Evolutionary conservation across 2,113 vertebrate genomes (phyloP), one percentile per base, ranked within the genome.

Genomic region (Prochilodus magdalenae): DNA sequence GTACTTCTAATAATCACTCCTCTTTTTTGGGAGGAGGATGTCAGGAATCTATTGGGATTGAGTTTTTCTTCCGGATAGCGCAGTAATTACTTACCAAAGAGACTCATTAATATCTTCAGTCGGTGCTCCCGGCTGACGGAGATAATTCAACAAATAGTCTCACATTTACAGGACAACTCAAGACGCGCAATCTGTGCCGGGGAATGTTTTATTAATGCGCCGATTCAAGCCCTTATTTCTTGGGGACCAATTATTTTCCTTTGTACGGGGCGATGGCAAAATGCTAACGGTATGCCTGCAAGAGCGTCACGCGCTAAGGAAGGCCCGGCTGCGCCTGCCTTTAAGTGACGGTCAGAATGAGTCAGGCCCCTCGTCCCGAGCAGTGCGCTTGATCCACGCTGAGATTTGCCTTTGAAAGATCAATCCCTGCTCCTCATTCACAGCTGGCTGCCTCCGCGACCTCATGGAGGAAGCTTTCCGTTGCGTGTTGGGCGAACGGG

Each of bases 191-290:
- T 62, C 30, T 75, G 73, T 36, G 29, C 65, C 30, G 63, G 1
- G 8, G 51, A 76, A 66, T 69, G 24, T 74, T 65, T 69, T 82
- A 76, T 75, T 75, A 76, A 82, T 70, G 51, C 44, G 44, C 53
- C 26, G 7, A n/a, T 72, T 80, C 65, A 29, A 69, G 22, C 63
- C 40, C 16, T 40, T 24, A 82, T 82, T 82, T 82, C 80, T 70
- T 4, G 18, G 80, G 80, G 80, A 82, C 80, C 80, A 82, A 82
- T 82, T 82, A 82, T 75, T 82, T 76, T 36, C 14, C 49, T 8
- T 10, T 18, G 49, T 16, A 51, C 15, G 53, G 20, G 2, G 53
- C 16, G 7, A 20, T 14, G 14, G 53, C 53, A 6, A 55, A 55
- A 55, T 22, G 57, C 57, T 57, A 57, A 22, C 20, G 53, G 18